These are phyloP conservation scores for Caloenas nicobarica DNA, from an alignment of 2,113 vertebrate species.

Conservation along the genomic window DNA sequence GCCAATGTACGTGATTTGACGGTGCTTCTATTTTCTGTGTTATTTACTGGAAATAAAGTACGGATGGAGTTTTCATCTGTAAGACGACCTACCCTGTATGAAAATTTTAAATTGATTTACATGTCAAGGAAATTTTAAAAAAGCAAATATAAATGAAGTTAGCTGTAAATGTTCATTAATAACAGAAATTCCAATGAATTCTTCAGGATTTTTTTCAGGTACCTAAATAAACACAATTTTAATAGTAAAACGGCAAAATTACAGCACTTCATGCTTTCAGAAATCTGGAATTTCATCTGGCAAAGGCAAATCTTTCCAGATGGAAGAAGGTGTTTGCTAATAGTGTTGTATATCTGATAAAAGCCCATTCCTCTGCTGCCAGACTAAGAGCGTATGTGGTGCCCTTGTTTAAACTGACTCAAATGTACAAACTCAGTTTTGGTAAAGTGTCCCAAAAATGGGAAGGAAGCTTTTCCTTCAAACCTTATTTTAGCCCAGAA, in stretches of 20 bases:
- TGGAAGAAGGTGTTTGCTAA: not conserved
- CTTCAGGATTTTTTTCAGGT: not conserved
- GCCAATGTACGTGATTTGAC: no score
- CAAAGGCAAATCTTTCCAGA: not conserved
- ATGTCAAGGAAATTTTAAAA: not conserved
- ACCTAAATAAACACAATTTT: not conserved
- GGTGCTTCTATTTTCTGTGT: not conserved
- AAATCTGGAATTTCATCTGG: not conserved
- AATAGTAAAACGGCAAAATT: not conserved
- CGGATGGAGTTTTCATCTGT: not conserved
- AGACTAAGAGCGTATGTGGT: not conserved
- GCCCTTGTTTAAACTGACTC: not conserved
- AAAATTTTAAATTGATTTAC: not conserved
- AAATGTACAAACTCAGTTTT: not conserved
- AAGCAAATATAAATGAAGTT: not conserved
- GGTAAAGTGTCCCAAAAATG: not conserved
- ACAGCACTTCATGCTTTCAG: not conserved
- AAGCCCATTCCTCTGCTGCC: not conserved
- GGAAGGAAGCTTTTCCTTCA: not conserved
- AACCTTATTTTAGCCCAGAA: not conserved
- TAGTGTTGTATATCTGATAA: not conserved
- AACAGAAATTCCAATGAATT: not conserved
- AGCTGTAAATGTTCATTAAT: not conserved
- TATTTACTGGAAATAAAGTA: not conserved
- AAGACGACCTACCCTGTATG: not conserved